Evolutionary conservation across 2,113 vertebrate genomes (phyloP).

Genomic region (Thermophis baileyi): DNA sequence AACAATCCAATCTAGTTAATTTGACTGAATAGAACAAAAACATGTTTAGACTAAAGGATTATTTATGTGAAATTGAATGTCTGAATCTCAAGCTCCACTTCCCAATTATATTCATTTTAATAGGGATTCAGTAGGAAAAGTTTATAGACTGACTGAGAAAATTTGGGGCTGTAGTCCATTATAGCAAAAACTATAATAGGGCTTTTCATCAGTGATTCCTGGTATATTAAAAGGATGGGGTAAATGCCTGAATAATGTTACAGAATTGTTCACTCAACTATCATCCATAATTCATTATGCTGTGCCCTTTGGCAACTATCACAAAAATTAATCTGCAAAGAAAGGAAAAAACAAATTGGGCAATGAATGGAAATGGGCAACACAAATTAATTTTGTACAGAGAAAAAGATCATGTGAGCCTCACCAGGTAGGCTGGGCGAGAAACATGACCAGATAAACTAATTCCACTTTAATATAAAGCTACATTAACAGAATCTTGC

Average conservation of each 20-base stretch:
- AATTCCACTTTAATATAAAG: background rate
- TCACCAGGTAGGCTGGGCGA: background rate
- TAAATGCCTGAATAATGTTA: background rate
- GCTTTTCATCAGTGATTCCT: background rate
- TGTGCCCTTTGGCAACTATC: background rate
- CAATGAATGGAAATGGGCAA: background rate
- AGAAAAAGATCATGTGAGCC: background rate
- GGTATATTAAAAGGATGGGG: background rate
- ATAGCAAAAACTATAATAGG: background rate
- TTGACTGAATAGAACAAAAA: background rate
- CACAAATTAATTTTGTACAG: background rate
- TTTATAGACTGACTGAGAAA: background rate
- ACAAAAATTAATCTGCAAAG: background rate
- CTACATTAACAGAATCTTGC: background rate
- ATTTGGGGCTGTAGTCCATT: background rate
- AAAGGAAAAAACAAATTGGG: background rate
- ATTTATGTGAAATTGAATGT: background rate
- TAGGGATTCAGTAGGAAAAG: background rate
- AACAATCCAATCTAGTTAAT: background rate
- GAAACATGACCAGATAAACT: background rate
- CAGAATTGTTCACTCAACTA: background rate
- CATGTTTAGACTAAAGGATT: background rate
- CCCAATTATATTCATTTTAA: background rate
- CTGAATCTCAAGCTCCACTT: background rate
- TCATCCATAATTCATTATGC: background rate